phyloP scores from a whole-genome alignment of 1,140 invertebrate species.

The Aphelenchoides besseyi region DNA sequence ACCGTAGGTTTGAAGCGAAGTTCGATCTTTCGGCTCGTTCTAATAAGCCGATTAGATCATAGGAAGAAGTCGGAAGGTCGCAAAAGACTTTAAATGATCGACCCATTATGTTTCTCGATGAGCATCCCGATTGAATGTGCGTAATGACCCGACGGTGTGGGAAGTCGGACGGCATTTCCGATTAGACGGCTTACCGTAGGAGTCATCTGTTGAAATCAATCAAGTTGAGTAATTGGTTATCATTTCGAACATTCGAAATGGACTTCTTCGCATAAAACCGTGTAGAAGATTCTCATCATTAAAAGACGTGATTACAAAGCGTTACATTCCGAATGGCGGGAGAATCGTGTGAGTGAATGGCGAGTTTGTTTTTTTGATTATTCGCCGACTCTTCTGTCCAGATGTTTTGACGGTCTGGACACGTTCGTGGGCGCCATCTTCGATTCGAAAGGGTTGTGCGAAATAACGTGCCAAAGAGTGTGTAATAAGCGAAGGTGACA shows the following conservation, averaged over 20 bases:
- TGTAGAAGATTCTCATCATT: no score
- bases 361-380: not conserved
- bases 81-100: not conserved
- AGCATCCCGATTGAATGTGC: not conserved
- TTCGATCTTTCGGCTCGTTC: not conserved
- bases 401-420: not conserved
- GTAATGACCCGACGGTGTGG: not conserved
- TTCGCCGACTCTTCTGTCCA: not conserved
- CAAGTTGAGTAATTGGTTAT: no score
- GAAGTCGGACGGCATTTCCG: not conserved
- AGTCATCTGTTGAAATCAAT: no score
- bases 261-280: no score
- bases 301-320: no score
- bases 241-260: no score
- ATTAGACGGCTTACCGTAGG: constrained; percentile 3
- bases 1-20: not conserved
- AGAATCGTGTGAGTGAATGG: no score
- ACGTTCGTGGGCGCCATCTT: not conserved
- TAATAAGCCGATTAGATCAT: not conserved
- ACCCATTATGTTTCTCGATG: not conserved
- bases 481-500: not conserved
- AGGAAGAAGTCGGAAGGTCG: not conserved
- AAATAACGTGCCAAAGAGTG: not conserved
- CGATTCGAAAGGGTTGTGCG: not conserved
- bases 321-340: no score